Evolutionary conservation across 2,888 invertebrate species (phyloP), one percentile per base, ranked within the genome.

Genomic region (Chouioia cunea): DNA sequence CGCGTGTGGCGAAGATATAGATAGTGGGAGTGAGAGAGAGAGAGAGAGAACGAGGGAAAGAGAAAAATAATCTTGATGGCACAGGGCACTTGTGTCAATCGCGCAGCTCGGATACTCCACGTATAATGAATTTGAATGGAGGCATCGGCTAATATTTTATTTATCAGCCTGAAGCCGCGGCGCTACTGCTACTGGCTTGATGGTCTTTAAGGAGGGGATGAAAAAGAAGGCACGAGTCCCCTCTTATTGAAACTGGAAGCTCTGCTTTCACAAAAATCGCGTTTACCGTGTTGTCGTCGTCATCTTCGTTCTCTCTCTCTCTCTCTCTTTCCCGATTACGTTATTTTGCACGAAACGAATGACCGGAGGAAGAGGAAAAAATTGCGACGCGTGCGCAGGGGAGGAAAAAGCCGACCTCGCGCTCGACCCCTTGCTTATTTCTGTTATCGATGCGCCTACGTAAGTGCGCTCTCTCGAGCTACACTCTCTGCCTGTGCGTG

Each of bases 101-200:
- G 57, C 48, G 46, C 47, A 8, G 50, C 50, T 52, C 69, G 63
- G 62, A 46, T 56, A 67, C 62, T 79, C 73, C 76, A 75, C 75
- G 79, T 82, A 80, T 81, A 79, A 77, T 79, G 77, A 76, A 78
- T 80, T 78, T 77, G 78, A 79, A 80, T 79, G 76, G 78, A 80
- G 74, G 70, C 75, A 75, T 76, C 76, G 76, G 76, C 78, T 79
- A 79, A 83, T 83, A 82, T 81, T 83, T 83, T 81, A 81, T 81
- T 82, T 81, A 83, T 81, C 80, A 77, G 73, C 53, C 16, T 57
- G 72, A 66, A 54, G 53, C 36, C 36, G 36, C 36, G n/a, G n/a
- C 36, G 36, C 36, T 10, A 6, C 27, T 27, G 4, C 4, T 27
- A 27, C 27, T n/a, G 54, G 48, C 46, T 48, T 54, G 18, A 43